Conservation (phyloP, 2,797 vertebrate genomes). For the Sorex maritimensis region DNA sequence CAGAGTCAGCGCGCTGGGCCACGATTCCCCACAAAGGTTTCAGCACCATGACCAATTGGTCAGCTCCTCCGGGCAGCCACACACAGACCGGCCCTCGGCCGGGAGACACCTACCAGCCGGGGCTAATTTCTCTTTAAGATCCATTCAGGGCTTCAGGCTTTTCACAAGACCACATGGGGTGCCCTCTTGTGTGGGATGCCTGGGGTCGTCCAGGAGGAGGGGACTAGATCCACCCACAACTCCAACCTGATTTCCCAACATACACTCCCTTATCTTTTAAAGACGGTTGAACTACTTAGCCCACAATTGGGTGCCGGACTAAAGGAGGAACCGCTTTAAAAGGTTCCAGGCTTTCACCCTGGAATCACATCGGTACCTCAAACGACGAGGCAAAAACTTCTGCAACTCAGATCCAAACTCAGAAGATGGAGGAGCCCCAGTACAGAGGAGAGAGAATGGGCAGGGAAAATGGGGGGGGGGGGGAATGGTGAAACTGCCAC, state of each 20-base stretch:
- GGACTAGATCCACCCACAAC: constrained; percentile 13
- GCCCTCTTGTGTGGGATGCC: constrained; percentile 88
- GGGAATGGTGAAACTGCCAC: not conserved
- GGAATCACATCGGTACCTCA: not conserved
- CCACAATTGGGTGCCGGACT: not conserved
- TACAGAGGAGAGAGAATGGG: not conserved
- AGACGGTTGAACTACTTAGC: not conserved
- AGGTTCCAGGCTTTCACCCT: not conserved
- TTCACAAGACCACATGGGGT: constrained; percentile 95
- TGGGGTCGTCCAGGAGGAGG: constrained; percentile 70
- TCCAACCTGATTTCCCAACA: constrained; percentile 12
- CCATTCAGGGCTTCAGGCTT: constrained; percentile 93
- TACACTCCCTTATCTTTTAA: not conserved
- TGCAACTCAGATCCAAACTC: not conserved
- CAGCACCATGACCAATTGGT: constrained; percentile 95
- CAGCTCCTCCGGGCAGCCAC: constrained; percentile 94
- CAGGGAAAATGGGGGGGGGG: constrained; percentile 20
- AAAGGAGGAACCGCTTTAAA: constrained; percentile 12
- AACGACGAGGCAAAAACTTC: constrained; percentile 6
- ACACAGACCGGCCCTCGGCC: constrained; percentile 92
- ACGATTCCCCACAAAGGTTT: constrained; percentile 93
- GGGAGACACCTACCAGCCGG: constrained; percentile 95
- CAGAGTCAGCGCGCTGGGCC: constrained; percentile 92
- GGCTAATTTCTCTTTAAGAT: constrained; percentile 95
- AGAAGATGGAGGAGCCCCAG: not conserved